These are phyloP conservation scores for Drosophila eugracilis DNA, from an alignment of 1,140 invertebrate genomes.

Conservation along the genomic window DNA sequence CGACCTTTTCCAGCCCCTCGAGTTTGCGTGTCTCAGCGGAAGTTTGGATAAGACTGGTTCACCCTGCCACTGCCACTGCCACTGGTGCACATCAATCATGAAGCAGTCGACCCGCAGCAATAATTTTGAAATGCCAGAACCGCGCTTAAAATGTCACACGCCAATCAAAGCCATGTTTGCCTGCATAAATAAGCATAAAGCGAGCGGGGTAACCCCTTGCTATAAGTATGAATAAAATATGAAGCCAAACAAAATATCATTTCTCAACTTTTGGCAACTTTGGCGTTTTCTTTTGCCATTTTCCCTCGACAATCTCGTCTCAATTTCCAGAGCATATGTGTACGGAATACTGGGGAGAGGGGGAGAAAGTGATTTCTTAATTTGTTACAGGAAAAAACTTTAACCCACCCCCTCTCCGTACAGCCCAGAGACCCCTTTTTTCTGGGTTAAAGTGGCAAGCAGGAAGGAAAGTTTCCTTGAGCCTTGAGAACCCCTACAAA, in stretches of 20 bases:
- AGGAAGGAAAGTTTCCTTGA: conserved; percentile 68
- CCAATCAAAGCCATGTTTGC: conserved; percentile 74
- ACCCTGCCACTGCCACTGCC: background rate
- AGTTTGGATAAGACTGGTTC: conserved; percentile 4
- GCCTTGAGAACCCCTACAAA: background rate
- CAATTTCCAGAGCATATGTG: conserved; percentile 6
- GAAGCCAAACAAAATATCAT: conserved; percentile 25
- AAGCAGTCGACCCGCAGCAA: conserved; percentile 50
- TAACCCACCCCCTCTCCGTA: background rate
- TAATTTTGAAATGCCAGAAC: conserved; percentile 65
- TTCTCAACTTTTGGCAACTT: conserved; percentile 30
- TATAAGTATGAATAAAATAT: conserved; percentile 50
- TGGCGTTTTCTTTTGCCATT: background rate
- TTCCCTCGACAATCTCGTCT: conserved; percentile 7
- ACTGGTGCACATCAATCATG: conserved; percentile 65
- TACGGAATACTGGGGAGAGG: too few relatives aligned
- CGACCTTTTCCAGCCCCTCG: conserved; percentile 15
- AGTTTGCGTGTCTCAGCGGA: conserved; percentile 29
- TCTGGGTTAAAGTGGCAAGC: conserved; percentile 58
- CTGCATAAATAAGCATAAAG: conserved; percentile 50
- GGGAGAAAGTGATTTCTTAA: conserved; percentile 78
- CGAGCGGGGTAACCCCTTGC: conserved; percentile 17
- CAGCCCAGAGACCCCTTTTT: background rate
- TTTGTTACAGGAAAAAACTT: conserved; percentile 64
- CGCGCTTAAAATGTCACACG: conserved; percentile 73